Evolutionary conservation across 2,113 vertebrate species (phyloP).

Genomic region (Ochotona princeps): DNA sequence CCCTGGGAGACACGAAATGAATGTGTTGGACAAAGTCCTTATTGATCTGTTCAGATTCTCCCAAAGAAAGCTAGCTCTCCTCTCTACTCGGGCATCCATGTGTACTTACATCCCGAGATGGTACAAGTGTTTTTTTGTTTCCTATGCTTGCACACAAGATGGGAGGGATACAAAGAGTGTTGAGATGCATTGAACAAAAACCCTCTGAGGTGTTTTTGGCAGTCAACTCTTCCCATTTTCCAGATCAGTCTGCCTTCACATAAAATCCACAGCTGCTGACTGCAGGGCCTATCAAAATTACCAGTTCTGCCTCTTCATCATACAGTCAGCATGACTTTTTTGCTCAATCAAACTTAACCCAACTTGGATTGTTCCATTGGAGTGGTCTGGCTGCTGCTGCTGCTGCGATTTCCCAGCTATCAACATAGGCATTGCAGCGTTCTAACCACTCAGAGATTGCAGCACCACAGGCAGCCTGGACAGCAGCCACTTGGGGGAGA

Average conservation of each 20-base stretch:
- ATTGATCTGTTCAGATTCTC: background rate
- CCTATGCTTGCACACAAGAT: background rate
- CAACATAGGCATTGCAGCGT: slow-evolving; percentile 70
- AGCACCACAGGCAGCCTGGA: slow-evolving; percentile 71
- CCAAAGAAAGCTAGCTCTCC: background rate
- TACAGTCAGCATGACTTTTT: slow-evolving; percentile 64
- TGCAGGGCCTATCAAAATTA: slow-evolving; percentile 34
- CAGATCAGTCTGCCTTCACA: slow-evolving; percentile 51
- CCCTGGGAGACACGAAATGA: background rate
- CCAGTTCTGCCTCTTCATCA: slow-evolving; percentile 69
- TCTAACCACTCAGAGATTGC: slow-evolving; percentile 65
- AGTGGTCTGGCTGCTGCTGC: slow-evolving; percentile 68
- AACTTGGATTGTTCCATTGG: slow-evolving; percentile 58
- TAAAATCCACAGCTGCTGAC: slow-evolving; percentile 69
- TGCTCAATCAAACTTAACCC: slow-evolving; percentile 68
- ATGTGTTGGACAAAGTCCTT: background rate
- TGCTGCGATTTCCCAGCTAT: slow-evolving; percentile 70
- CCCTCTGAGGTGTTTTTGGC: background rate
- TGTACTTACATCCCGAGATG: background rate
- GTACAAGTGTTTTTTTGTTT: background rate
- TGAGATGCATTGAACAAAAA: background rate
- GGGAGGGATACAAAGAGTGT: background rate
- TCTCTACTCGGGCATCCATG: background rate
- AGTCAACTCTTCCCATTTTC: slow-evolving; percentile 66
- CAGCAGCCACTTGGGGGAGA: slow-evolving; percentile 71